These are phyloP conservation scores for Andrena marginata DNA, from an alignment of 2,888 invertebrate species.

Conservation along the genomic window DNA sequence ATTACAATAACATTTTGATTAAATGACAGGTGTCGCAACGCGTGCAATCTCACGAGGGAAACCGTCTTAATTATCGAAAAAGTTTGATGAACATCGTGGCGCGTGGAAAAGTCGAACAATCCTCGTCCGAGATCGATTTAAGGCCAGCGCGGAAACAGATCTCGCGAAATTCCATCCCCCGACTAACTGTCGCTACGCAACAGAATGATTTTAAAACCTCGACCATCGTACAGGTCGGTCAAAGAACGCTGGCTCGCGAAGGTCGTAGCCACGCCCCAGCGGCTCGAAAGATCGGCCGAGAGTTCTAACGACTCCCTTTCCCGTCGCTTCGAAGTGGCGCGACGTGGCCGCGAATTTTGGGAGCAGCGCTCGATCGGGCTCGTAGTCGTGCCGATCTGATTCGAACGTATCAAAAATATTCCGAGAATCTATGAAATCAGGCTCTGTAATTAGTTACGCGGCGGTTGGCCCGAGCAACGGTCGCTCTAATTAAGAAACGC, in stretches of 20 bases:
- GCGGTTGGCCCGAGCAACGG: constrained; percentile 38
- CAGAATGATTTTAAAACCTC: not conserved
- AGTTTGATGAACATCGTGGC: constrained; percentile 65
- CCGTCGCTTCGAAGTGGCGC: too few relatives aligned
- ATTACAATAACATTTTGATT: constrained; percentile 74
- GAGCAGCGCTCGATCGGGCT: too few relatives aligned
- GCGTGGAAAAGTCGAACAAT: constrained; percentile 66
- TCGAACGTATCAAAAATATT: constrained; percentile 59
- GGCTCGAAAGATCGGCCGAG: too few relatives aligned
- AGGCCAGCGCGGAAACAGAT: constrained; percentile 49
- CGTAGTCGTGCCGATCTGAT: constrained; percentile 34
- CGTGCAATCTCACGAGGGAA: constrained; percentile 74
- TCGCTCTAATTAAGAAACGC: constrained; percentile 45
- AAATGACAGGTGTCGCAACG: constrained; percentile 65
- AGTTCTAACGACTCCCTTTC: too few relatives aligned
- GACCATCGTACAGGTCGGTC: not conserved
- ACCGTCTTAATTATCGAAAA: constrained; percentile 70
- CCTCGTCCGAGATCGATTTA: constrained; percentile 59
- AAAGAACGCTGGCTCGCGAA: not conserved
- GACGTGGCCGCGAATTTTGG: too few relatives aligned
- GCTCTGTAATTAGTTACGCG: constrained; percentile 51
- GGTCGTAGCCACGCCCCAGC: too few relatives aligned
- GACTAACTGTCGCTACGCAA: too few relatives aligned
- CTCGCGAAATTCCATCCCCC: not conserved
- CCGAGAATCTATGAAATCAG: constrained; percentile 60